Evolutionary conservation across 2,113 vertebrate genomes (phyloP).

Genomic region (Charina bottae): DNA sequence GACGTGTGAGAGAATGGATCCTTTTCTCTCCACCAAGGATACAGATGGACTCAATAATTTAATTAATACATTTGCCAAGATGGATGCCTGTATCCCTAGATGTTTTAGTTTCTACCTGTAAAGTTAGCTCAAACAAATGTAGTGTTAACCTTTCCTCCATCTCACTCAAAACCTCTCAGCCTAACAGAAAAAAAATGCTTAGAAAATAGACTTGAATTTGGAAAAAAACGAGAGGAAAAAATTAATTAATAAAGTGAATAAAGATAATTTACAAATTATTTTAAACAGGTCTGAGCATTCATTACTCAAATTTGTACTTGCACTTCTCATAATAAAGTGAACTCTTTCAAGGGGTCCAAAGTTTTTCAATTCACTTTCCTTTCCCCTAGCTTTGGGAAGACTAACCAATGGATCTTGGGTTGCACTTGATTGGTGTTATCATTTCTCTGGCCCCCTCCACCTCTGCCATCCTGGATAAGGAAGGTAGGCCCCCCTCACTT

Average conservation of each 20-base stretch:
- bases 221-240: constrained; percentile 2
- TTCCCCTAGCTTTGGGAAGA: neutral
- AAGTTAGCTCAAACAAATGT: constrained; percentile 58
- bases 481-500: neutral
- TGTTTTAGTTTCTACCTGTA: constrained; percentile 58
- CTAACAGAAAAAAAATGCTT: constrained; percentile 54
- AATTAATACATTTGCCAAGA: constrained; percentile 77
- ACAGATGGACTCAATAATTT: constrained; percentile 73
- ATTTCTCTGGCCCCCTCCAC: neutral
- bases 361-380: neutral
- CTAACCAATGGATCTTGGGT: neutral
- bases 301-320: neutral
- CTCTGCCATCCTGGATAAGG: neutral
- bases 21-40: constrained; percentile 68
- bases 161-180: constrained; percentile 40
- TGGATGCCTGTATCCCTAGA: constrained; percentile 54
- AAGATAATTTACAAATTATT: neutral
- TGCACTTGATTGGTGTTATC: neutral
- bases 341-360: neutral
- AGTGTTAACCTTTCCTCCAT: constrained; percentile 53
- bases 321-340: neutral
- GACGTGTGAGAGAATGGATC: constrained; percentile 73
- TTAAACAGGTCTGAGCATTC: neutral
- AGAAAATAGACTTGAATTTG: constrained; percentile 9
- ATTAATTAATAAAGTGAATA: neutral